Evolutionary conservation across 2,113 vertebrate genomes (phyloP).

Genomic region (Ellobius talpinus): DNA sequence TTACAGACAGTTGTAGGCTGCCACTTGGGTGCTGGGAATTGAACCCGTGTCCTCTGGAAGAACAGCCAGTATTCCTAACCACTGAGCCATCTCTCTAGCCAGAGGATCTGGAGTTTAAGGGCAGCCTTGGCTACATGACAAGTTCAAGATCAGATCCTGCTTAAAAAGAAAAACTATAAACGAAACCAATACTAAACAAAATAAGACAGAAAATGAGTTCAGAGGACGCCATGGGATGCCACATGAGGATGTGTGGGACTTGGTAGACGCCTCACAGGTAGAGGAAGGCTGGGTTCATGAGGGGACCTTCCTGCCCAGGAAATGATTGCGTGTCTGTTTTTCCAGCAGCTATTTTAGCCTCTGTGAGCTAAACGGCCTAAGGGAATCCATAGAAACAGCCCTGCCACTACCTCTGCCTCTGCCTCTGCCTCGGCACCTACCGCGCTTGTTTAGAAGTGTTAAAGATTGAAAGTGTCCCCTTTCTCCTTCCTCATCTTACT

Average conservation of each 20-base stretch:
- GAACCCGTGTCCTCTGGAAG: neutral
- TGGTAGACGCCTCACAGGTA: conserved; percentile 17
- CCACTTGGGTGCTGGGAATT: neutral
- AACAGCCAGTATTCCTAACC: neutral
- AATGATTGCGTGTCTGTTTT: conserved; percentile 15
- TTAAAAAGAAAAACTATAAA: too few species aligned
- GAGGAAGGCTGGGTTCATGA: neutral
- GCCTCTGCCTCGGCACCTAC: neutral
- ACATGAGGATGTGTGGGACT: neutral
- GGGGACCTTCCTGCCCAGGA: neutral
- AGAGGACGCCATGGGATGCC: neutral
- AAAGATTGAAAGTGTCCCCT: neutral
- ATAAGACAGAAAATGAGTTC: neutral
- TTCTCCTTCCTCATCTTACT: neutral
- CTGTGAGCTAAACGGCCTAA: neutral
- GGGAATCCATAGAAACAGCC: neutral
- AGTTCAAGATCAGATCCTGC: too few species aligned
- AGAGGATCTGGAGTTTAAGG: neutral
- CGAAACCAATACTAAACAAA: neutral
- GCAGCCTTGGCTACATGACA: neutral
- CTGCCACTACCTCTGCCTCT: neutral
- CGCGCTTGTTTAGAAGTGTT: neutral
- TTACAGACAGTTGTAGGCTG: neutral
- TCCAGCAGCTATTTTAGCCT: neutral
- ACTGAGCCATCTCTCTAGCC: neutral